A percentile compares a stretch with the other conserved stretches of the same genome.
Conservation (phyloP, 2,888 invertebrate genomes). For the Slavum lentiscoides region DNA sequence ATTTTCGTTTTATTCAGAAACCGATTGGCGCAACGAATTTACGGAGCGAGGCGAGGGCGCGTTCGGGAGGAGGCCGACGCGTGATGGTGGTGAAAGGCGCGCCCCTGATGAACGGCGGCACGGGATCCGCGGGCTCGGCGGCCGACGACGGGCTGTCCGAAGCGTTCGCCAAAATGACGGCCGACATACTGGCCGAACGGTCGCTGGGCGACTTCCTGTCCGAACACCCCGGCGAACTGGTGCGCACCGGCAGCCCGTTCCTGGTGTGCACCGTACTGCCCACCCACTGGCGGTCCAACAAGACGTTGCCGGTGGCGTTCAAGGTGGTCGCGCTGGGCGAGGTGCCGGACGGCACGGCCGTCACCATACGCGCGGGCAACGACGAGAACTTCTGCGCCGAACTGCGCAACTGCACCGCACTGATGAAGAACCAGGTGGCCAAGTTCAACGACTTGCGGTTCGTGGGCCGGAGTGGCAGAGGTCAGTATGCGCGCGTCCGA, state of each 20-base stretch:
- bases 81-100: conserved; percentile 58
- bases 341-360: conserved; percentile 93
- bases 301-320: conserved; percentile 95
- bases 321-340: conserved; percentile 94
- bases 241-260: conserved; percentile 89
- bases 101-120: conserved; percentile 63
- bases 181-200: conserved; percentile 84
- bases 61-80: neutral
- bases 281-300: conserved; percentile 96
- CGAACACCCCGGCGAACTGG: conserved; percentile 89
- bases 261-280: conserved; percentile 94
- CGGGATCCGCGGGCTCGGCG: conserved; percentile 73
- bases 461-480: conserved; percentile 97
- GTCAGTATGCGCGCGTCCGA: conserved; percentile 63
- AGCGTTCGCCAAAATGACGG: conserved; percentile 86
- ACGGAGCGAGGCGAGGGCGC: neutral
- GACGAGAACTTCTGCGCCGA: conserved; percentile 98
- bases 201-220: conserved; percentile 84
- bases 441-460: conserved; percentile 98
- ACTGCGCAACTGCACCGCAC: conserved; percentile 88
- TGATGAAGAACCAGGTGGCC: conserved; percentile 98
- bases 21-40: neutral
- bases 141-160: conserved; percentile 70
- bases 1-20: too few relatives aligned
- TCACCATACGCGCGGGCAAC: conserved; percentile 94